Conservation (phyloP, 2,888 invertebrate species). For the Leptopilina syphax region DNA sequence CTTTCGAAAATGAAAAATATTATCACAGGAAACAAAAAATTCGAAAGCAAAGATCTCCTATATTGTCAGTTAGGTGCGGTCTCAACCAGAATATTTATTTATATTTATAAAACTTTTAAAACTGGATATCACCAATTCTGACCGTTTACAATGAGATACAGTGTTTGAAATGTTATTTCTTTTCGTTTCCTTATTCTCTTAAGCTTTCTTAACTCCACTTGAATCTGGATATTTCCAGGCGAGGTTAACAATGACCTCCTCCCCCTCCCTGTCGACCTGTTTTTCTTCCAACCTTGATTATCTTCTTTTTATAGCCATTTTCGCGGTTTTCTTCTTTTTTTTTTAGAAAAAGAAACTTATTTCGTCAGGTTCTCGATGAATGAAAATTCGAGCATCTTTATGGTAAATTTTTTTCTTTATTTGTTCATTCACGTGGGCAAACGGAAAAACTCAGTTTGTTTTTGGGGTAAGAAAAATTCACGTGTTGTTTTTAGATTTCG, state of each 20-base stretch:
- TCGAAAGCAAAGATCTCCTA: background rate
- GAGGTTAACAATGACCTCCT: conserved; percentile 29
- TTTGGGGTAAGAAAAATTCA: background rate
- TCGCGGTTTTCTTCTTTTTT: background rate
- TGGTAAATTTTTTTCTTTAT: too few species aligned
- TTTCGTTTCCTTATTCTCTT: conserved; percentile 12
- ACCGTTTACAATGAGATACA: background rate
- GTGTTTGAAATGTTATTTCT: conserved; percentile 25
- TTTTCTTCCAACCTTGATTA: conserved; percentile 1
- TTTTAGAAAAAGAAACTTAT: background rate
- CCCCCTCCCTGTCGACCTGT: conserved; percentile 14
- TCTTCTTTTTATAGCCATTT: conserved; percentile 34
- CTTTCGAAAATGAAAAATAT: background rate
- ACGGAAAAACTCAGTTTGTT: background rate
- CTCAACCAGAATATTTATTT: conserved; percentile 55
- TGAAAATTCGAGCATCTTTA: background rate
- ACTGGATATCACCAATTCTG: conserved; percentile 63
- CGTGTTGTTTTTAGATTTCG: background rate
- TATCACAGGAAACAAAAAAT: conserved; percentile 9
- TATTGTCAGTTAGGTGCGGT: conserved; percentile 57
- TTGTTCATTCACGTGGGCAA: background rate
- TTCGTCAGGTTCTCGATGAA: too few species aligned
- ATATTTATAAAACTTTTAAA: conserved; percentile 50
- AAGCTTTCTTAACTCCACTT: conserved; percentile 8
- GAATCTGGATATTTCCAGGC: conserved; percentile 34